Evolutionary conservation across 2,113 vertebrate genomes (phyloP), one percentile per base, ranked within the genome.

Genomic region (Megaceryle torquata): DNA sequence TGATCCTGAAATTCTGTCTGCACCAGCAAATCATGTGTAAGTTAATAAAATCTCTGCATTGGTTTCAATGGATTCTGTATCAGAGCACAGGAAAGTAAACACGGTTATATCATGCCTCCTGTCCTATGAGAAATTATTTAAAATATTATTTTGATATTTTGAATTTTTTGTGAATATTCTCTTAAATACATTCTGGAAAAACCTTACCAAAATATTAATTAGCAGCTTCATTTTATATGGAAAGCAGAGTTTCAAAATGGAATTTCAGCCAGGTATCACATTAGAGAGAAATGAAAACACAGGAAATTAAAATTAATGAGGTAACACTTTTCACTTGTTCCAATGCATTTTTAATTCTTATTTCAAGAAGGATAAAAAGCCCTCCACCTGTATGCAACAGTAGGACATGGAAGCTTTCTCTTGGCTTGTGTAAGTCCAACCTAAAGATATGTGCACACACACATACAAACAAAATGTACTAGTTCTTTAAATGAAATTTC

Each of bases 291-390:
- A 84, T 7, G 2, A 80, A 69, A n/a, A 35, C 7, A 10, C 0
- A 59, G 13, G 41, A 88, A 72, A 82, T 74, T 76, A 85, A 88
- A 88, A 74, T 82, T 72, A 82, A 77, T 80, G 15, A 82, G 6
- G 29, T 31, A 74, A 39, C 4, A n/a, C 4, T 86, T 67, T 89
- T 81, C 7, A 24, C 20, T 46, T 91, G 8, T 70, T 79, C 15
- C 9, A 29, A 7, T 88, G 46, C 48, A 78, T 86, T 93, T 96
- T 90, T 71, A 89, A 89, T 78, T 88, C n/a, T 69, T 69, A 35
- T 91, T 95, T 84, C 59, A 60, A 60, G 93, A 81, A 29, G 17
- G 63, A 16, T 53, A 87, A 92, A 96, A 96, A 89, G n/a, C 41
- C 15, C 26, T 77, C n/a, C 56, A 80, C 44, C 35, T 77, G 83